Evolutionary conservation across 2,888 invertebrate genomes (phyloP).

Genomic region (Cephus rjabovi): DNA sequence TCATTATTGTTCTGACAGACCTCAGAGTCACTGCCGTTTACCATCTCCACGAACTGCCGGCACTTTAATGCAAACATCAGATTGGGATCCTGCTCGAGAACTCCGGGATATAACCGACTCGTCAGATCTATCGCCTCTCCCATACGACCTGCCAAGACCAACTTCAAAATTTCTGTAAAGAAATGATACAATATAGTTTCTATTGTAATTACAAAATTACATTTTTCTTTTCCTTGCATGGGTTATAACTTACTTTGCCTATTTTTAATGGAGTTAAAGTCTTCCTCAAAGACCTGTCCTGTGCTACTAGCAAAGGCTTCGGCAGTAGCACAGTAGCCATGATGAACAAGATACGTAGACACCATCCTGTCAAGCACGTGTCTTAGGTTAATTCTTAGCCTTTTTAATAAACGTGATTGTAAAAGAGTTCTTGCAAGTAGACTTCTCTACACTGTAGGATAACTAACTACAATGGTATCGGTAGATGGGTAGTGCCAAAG

Average conservation of each 20-base stretch:
- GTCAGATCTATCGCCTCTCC: conserved; percentile 95
- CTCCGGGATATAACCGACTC: conserved; percentile 90
- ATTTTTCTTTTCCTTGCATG: neutral
- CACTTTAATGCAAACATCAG: conserved; percentile 96
- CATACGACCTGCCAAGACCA: conserved; percentile 93
- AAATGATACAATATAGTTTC: conserved; percentile 4
- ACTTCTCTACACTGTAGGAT: neutral
- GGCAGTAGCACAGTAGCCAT: conserved; percentile 96
- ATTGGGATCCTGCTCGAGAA: conserved; percentile 90
- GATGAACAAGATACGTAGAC: conserved; percentile 96
- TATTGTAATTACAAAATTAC: neutral
- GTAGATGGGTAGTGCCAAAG: neutral
- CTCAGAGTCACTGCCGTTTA: conserved; percentile 89
- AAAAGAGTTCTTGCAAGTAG: neutral
- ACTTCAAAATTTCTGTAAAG: conserved; percentile 86
- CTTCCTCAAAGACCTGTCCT: conserved; percentile 91
- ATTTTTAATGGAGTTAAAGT: conserved; percentile 93
- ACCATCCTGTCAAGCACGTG: conserved; percentile 81
- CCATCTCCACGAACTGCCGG: conserved; percentile 99
- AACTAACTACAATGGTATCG: neutral
- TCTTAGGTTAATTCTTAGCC: neutral
- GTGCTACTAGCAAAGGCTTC: conserved; percentile 95
- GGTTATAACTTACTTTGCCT: conserved; percentile 83
- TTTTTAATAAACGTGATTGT: neutral
- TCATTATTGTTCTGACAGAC: conserved; percentile 60